Conservation (phyloP, 2,113 vertebrate species). For the Oplegnathus fasciatus region DNA sequence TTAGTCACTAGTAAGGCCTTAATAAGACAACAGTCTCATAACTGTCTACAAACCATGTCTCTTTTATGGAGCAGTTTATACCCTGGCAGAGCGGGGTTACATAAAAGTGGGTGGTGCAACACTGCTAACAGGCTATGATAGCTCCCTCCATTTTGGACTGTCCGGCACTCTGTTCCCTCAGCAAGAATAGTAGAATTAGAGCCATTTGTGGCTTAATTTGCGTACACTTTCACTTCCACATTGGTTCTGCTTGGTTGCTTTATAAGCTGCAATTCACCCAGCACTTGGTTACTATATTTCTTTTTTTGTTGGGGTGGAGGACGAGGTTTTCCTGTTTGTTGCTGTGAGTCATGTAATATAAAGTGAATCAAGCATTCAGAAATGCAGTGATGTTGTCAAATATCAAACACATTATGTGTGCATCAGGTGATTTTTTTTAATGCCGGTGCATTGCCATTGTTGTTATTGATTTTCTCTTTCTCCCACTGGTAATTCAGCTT, state of each 20-base stretch:
- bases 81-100: not conserved
- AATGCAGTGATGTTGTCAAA: not conserved
- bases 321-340: constrained; percentile 13
- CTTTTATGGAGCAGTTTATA: not conserved
- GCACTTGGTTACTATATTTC: not conserved
- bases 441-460: not conserved
- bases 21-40: too few species aligned
- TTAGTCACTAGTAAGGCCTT: too few species aligned
- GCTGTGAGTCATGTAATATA: constrained; percentile 26
- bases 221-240: constrained; percentile 14
- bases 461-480: constrained; percentile 8
- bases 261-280: not conserved
- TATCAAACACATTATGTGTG: not conserved
- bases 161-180: not conserved
- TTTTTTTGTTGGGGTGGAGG: not conserved
- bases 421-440: not conserved
- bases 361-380: constrained; percentile 5
- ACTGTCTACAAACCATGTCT: too few species aligned
- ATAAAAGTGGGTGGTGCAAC: not conserved
- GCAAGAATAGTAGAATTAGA: not conserved
- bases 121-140: not conserved
- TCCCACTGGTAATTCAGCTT: not conserved
- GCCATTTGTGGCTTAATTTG: not conserved
- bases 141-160: not conserved
- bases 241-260: not conserved